These are phyloP conservation scores for Sussaba pulchella DNA, from an alignment of 2,888 invertebrate genomes.

Conservation along the genomic window DNA sequence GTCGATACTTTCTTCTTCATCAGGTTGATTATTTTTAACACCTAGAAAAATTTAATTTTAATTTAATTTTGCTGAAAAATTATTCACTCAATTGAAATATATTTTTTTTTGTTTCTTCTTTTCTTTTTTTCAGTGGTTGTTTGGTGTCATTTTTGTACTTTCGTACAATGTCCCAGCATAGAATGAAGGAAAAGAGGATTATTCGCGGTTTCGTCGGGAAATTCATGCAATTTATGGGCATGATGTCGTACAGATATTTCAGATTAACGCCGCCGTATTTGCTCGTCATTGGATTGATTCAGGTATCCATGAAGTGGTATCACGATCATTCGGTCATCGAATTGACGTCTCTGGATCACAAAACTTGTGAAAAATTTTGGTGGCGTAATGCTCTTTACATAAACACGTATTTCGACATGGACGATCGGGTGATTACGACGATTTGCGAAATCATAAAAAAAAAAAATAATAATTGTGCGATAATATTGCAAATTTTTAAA, in stretches of 20 bases:
- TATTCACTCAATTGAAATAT: background rate
- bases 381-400: constrained; percentile 94
- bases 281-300: constrained; percentile 91
- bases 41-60: background rate
- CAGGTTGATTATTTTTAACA: constrained; percentile 81
- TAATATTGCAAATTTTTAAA: constrained; percentile 32
- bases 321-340: constrained; percentile 91
- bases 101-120: background rate
- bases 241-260: constrained; percentile 83
- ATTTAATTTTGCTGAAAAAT: background rate
- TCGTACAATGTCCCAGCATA: constrained; percentile 87
- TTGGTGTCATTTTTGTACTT: constrained; percentile 90
- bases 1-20: constrained; percentile 88
- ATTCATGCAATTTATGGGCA: constrained; percentile 85
- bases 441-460: constrained; percentile 1
- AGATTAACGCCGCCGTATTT: constrained; percentile 93
- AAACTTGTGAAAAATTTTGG: constrained; percentile 92
- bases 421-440: constrained; percentile 85
- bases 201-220: constrained; percentile 83
- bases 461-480: constrained; percentile 11
- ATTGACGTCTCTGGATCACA: constrained; percentile 89
- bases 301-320: constrained; percentile 89
- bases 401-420: constrained; percentile 91
- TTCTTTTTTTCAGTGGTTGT: constrained; percentile 87
- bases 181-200: constrained; percentile 82